These are phyloP conservation scores for Microplitis mediator DNA, from an alignment of 1,140 invertebrate genomes.

Conservation along the genomic window DNA sequence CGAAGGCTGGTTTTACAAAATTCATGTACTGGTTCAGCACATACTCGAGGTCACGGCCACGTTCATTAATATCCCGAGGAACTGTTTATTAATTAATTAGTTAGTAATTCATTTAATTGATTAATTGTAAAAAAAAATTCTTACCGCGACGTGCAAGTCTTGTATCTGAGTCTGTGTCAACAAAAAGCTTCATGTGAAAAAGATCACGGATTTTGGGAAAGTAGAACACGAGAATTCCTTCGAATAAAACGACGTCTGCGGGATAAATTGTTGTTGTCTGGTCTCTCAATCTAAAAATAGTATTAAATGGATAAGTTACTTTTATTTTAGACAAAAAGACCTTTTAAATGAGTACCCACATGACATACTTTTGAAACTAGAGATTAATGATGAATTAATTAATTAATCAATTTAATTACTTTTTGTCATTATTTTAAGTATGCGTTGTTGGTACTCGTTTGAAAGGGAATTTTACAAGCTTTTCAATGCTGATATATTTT, in stretches of 20 bases:
- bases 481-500: no score
- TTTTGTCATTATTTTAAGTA: no score
- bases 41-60: conserved; percentile 90
- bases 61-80: conserved; percentile 91
- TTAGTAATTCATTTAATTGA: conserved; percentile 8
- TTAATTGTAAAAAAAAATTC: conserved; percentile 30
- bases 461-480: no score
- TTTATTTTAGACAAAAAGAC: not conserved
- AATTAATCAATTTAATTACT: no score
- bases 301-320: not conserved
- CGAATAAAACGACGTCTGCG: conserved; percentile 97
- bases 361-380: no score
- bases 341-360: not conserved
- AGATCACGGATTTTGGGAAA: conserved; percentile 91
- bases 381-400: no score
- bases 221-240: conserved; percentile 98
- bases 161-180: conserved; percentile 98
- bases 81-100: conserved; percentile 65
- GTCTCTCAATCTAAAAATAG: conserved; percentile 67
- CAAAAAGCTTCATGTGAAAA: conserved; percentile 99
- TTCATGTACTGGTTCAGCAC: conserved; percentile 97
- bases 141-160: conserved; percentile 90
- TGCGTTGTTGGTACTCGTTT: no score
- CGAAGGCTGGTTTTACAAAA: conserved; percentile 98
- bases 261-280: conserved; percentile 86